These are phyloP conservation scores for Leucoraja erinaceus DNA, from an alignment of 2,113 vertebrate species.

Conservation along the genomic window DNA sequence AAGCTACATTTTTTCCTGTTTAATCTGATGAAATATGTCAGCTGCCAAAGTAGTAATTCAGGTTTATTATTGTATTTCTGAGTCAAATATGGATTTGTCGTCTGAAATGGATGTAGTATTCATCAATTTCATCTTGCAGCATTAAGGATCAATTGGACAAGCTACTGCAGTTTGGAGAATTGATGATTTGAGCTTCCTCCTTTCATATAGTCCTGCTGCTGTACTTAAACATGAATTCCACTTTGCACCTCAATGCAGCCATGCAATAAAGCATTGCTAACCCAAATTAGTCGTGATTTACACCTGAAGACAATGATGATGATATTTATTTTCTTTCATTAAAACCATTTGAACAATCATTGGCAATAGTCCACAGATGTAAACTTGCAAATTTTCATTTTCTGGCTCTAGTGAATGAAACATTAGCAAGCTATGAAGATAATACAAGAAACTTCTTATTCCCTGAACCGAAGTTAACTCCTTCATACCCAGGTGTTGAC, in stretches of 20 bases:
- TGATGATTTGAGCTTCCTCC: background rate
- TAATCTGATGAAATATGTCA: background rate
- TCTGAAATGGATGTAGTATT: background rate
- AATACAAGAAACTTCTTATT: constrained; percentile 65
- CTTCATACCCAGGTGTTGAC: constrained; percentile 53
- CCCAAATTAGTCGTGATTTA: background rate
- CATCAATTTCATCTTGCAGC: background rate
- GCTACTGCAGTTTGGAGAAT: background rate
- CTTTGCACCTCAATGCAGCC: background rate
- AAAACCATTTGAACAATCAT: constrained; percentile 38
- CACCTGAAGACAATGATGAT: background rate
- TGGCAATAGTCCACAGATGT: constrained; percentile 42
- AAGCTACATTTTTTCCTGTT: background rate
- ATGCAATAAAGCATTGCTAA: background rate
- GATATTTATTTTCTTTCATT: background rate
- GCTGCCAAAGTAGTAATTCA: background rate
- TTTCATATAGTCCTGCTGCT: background rate
- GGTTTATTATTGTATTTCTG: background rate
- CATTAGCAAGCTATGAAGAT: constrained; percentile 61
- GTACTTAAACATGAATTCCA: background rate
- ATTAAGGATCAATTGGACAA: background rate
- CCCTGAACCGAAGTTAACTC: constrained; percentile 62
- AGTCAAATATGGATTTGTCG: background rate
- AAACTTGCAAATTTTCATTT: background rate
- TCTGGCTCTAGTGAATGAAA: constrained; percentile 49